phyloP scores from a whole-genome alignment of 2,113 vertebrate species.

The Laterallus jamaicensis region DNA sequence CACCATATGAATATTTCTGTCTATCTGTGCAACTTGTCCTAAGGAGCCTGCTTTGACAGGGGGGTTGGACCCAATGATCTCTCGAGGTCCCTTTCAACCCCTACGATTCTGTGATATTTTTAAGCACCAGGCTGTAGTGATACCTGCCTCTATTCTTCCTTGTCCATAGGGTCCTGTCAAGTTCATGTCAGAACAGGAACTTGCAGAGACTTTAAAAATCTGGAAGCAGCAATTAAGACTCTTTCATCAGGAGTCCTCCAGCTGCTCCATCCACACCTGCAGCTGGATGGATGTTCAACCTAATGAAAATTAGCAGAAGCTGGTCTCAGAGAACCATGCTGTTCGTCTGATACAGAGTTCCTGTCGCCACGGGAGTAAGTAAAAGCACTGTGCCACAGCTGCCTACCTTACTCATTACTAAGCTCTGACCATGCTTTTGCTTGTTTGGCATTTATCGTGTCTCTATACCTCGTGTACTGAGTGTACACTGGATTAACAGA shows the following conservation, averaged over 20 bases:
- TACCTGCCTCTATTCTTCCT: neutral
- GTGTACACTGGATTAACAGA: neutral
- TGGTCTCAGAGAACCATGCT: neutral
- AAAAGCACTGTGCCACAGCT: neutral
- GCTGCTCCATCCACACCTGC: neutral
- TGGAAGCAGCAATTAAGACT: neutral
- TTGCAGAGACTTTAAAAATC: neutral
- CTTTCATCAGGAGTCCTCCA: neutral
- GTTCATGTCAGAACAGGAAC: neutral
- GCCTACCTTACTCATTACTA: neutral
- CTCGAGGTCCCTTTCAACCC: no score
- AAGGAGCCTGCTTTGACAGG: no score
- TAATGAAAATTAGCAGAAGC: neutral
- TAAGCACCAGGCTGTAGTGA: neutral
- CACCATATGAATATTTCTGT: no score
- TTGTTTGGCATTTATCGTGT: neutral
- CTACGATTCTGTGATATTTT: neutral
- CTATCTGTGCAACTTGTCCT: no score
- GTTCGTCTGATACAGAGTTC: neutral
- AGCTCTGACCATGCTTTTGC: neutral
- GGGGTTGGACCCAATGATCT: no score
- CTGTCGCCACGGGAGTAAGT: neutral
- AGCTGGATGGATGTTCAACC: neutral
- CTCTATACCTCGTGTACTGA: neutral
- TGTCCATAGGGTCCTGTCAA: neutral